These are phyloP conservation scores for Drosophila atripex DNA, from an alignment of 2,888 invertebrate genomes.

Conservation along the genomic window DNA sequence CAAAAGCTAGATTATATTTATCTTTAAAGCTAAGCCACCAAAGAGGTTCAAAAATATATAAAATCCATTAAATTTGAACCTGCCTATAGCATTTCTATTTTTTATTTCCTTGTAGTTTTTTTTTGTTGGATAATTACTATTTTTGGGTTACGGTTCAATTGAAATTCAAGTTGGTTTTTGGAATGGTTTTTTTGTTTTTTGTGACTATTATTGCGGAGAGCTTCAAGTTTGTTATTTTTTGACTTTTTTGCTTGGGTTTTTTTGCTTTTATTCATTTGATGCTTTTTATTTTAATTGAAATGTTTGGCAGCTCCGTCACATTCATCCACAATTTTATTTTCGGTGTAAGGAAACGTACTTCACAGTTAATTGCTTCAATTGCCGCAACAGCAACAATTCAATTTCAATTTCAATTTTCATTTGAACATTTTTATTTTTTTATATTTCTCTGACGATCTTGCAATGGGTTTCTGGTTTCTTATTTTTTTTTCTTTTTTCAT, in stretches of 20 bases:
- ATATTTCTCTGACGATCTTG: constrained; percentile 13
- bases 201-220: constrained; percentile 17
- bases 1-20: too few species aligned
- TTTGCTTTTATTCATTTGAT: constrained; percentile 13
- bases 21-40: too few species aligned
- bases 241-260: constrained; percentile 22
- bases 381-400: constrained; percentile 50
- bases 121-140: background rate
- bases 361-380: constrained; percentile 74
- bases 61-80: too few species aligned
- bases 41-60: too few species aligned
- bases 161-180: constrained; percentile 54
- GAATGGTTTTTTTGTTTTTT: constrained; percentile 27
- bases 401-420: constrained; percentile 40
- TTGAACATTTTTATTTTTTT: constrained; percentile 16
- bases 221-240: constrained; percentile 8
- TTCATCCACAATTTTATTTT: background rate
- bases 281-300: constrained; percentile 67
- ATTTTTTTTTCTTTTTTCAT: background rate
- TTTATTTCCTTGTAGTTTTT: background rate
- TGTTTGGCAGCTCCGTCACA: constrained; percentile 60
- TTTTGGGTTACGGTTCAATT: constrained; percentile 47
- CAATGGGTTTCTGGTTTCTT: constrained; percentile 2
- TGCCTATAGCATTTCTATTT: background rate
- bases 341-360: constrained; percentile 59